Evolutionary conservation across 2,797 vertebrate genomes (phyloP).

Genomic region (Echeneis naucrates): DNA sequence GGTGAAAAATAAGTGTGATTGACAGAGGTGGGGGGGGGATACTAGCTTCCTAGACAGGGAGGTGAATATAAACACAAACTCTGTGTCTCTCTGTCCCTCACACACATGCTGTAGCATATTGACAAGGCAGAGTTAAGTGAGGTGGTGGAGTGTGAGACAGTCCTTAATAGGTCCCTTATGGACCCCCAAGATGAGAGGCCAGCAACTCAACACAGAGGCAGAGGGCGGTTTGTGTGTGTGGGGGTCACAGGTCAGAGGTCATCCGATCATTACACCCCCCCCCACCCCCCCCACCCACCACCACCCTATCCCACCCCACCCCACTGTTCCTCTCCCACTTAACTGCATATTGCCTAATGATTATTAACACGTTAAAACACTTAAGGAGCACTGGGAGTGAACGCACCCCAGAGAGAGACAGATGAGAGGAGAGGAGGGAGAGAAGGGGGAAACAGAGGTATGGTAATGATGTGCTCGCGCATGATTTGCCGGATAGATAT

Average conservation of each 20-base stretch:
- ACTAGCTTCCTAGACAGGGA: conserved; percentile 72
- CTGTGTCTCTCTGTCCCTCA: conserved; percentile 65
- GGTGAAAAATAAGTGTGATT: conserved; percentile 68
- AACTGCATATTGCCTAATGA: conserved; percentile 80
- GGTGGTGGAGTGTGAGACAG: conserved; percentile 79
- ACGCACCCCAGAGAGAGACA: conserved; percentile 70
- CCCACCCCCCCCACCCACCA: conserved; percentile 10
- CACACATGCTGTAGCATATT: conserved; percentile 82
- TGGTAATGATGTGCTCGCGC: conserved; percentile 78
- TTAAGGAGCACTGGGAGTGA: conserved; percentile 81
- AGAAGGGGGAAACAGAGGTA: conserved; percentile 45
- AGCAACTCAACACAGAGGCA: conserved; percentile 72
- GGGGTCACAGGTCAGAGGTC: conserved; percentile 79
- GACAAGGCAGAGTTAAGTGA: conserved; percentile 83
- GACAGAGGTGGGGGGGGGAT: conserved; percentile 41
- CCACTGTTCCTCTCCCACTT: conserved; percentile 67
- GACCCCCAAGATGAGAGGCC: conserved; percentile 82
- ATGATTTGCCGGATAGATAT: conserved; percentile 76
- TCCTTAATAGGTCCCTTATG: conserved; percentile 85
- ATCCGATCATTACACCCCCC: conserved; percentile 71
- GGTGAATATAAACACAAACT: conserved; percentile 78
- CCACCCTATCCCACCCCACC: too few species aligned
- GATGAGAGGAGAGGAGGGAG: conserved; percentile 63
- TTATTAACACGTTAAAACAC: conserved; percentile 87
- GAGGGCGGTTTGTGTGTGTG: conserved; percentile 16